Base-by-base conservation (phyloP, 2,113 vertebrate species). In the Sinocyclocheilus rhinocerous region DNA sequence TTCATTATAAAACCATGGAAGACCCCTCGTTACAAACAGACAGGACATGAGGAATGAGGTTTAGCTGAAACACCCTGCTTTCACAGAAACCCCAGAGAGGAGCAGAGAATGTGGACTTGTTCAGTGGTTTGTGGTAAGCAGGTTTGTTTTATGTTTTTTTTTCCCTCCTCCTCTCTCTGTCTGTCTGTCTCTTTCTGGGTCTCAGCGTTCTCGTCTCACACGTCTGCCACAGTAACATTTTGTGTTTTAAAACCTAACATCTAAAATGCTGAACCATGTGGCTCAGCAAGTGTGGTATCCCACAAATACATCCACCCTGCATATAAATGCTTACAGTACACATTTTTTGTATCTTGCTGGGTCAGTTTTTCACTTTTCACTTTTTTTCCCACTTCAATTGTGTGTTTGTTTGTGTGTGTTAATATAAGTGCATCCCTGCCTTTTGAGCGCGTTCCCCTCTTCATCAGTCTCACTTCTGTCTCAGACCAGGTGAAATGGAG, bases 61-160 rank as follows among this genome's bases (percentile, higher is more conserved):
- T 76, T n/a, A 1, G 24, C 45, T 76, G 24, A 48, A 52, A 52
- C 39, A 57, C 6, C n/a, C 2, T 48, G 82, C 86, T 90, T 75
- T 80, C 85, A 91, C 90, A 90, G 90, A 90, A 88, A 93, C 90
- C 79, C 24, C 59, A 42, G 9, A 73, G 78, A 81, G 72, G 81
- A 84, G 85, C 78, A 83, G 85, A 84, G 85, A 82, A 80, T 86
- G 50, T 50, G 36, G 80, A 73, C 29, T 45, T 24, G 16, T 86
- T 86, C 52, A 80, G 84, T 87, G 90, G 85, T 90, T 81, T 86
- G 63, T 82, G 85, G 73, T 75, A 84, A 50, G 15, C 48, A 75
- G 63, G 75, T 84, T 52, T 1, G 4, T 76, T 15, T 75, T 89
- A 82, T 70, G 61, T 69, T n/a, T 16, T 33, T 16, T 33, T 15